phyloP scores from a whole-genome alignment of 1,140 invertebrate species.

The Rhopalosiphum maidis region DNA sequence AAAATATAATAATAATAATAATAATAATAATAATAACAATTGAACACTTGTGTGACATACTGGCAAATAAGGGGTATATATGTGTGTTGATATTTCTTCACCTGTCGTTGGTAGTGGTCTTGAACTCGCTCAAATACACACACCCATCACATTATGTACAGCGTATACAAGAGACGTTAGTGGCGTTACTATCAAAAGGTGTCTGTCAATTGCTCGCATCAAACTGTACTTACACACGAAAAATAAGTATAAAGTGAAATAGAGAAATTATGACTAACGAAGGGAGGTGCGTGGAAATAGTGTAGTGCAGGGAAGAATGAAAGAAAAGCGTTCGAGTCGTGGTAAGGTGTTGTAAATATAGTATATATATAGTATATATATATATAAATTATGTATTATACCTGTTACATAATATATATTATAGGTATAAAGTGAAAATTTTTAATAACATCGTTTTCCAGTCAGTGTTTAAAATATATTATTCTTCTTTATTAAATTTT shows the following conservation, averaged over 20 bases:
- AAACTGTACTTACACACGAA: neutral
- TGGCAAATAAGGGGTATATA: neutral
- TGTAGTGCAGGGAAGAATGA: too few relatives aligned
- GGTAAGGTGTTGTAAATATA: neutral
- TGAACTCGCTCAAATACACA: neutral
- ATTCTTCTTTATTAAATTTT: slow-evolving; percentile 48
- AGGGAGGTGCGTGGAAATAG: neutral
- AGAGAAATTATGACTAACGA: neutral
- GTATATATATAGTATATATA: neutral
- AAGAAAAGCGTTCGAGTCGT: neutral
- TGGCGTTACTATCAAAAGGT: neutral
- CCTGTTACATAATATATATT: neutral
- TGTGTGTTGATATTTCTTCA: neutral
- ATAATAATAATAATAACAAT: slow-evolving; percentile 37
- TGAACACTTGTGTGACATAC: neutral
- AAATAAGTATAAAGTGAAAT: neutral
- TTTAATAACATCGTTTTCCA: slow-evolving; percentile 51
- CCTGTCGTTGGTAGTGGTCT: neutral
- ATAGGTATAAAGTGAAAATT: slow-evolving; percentile 4
- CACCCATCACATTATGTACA: neutral
- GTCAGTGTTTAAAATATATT: slow-evolving; percentile 49
- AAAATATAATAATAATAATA: slow-evolving; percentile 22
- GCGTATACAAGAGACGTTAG: neutral
- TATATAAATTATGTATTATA: neutral
- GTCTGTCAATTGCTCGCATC: neutral